Evolutionary conservation across 2,113 vertebrate genomes (phyloP).

Genomic region (Lepus europaeus): DNA sequence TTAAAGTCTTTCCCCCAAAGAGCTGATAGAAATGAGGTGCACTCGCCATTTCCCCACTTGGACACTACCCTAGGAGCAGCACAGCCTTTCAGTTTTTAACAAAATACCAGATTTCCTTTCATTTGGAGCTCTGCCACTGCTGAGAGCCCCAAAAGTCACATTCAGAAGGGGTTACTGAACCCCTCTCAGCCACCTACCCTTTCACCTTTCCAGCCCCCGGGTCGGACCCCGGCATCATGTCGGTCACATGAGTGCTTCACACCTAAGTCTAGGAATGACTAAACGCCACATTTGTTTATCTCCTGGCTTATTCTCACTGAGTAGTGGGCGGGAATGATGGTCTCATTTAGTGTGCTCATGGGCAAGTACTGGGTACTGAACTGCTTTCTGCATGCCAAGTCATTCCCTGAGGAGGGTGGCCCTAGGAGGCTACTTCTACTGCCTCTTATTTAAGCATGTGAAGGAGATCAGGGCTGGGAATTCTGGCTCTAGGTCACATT

Average conservation of each 20-base stretch:
- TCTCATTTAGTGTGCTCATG: background rate
- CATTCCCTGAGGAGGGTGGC: background rate
- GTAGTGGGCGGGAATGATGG: background rate
- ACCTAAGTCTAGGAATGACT: background rate
- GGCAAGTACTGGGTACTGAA: background rate
- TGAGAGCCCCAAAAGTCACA: slow-evolving; percentile 16
- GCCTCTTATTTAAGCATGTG: background rate
- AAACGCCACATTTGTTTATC: background rate
- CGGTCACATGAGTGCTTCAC: background rate
- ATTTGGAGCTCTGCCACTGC: background rate
- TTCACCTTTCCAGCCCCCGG: background rate
- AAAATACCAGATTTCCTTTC: background rate
- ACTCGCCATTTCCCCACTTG: slow-evolving; percentile 26
- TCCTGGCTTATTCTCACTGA: background rate
- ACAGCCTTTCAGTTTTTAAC: slow-evolving; percentile 13
- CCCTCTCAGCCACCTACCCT: background rate
- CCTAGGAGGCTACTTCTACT: background rate
- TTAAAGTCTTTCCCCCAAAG: slow-evolving; percentile 17
- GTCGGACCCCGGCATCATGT: background rate
- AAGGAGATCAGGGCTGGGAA: slow-evolving; percentile 11
- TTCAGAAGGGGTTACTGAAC: background rate
- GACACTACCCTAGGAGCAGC: background rate
- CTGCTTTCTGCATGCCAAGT: background rate
- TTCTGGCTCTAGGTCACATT: background rate
- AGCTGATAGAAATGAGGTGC: slow-evolving; percentile 19